phyloP scores from a whole-genome alignment of 2,888 invertebrate species.

The Acleris holmiana region DNA sequence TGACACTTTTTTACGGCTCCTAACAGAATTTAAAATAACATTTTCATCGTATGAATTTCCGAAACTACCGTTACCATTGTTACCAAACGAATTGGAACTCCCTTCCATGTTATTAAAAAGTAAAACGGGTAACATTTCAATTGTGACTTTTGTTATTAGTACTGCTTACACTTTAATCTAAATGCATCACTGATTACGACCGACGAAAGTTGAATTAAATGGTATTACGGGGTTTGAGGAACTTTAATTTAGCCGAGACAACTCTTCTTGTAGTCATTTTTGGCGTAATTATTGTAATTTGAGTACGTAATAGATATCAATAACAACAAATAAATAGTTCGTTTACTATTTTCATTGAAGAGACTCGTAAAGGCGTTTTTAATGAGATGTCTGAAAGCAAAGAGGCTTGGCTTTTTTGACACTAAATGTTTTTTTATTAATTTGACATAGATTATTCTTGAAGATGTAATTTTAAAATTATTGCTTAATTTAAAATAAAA shows the following conservation, averaged over 20 bases:
- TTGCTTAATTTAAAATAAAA: no score
- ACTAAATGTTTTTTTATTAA: not conserved
- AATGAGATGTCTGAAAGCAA: not conserved
- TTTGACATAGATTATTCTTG: no score
- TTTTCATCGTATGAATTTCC: conserved; percentile 68
- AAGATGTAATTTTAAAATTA: no score
- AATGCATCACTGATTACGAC: conserved; percentile 64
- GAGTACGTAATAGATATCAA: conserved; percentile 43
- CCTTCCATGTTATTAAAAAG: conserved; percentile 79
- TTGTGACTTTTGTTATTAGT: conserved; percentile 50
- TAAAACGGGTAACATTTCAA: conserved; percentile 77
- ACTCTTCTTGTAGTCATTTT: conserved; percentile 67
- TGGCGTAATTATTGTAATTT: conserved; percentile 41
- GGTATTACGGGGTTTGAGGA: conserved; percentile 46
- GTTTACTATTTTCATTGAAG: conserved; percentile 47
- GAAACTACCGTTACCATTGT: conserved; percentile 56
- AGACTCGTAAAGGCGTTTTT: conserved; percentile 16
- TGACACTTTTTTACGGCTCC: conserved; percentile 85
- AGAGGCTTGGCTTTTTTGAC: not conserved
- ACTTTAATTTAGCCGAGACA: conserved; percentile 56
- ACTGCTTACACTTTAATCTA: conserved; percentile 64
- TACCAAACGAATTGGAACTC: conserved; percentile 62
- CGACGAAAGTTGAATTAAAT: conserved; percentile 52
- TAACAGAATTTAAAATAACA: conserved; percentile 75
- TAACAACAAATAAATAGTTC: conserved; percentile 55